Evolutionary conservation across 2,797 vertebrate species (phyloP).

Genomic region (Alcedo atthis): DNA sequence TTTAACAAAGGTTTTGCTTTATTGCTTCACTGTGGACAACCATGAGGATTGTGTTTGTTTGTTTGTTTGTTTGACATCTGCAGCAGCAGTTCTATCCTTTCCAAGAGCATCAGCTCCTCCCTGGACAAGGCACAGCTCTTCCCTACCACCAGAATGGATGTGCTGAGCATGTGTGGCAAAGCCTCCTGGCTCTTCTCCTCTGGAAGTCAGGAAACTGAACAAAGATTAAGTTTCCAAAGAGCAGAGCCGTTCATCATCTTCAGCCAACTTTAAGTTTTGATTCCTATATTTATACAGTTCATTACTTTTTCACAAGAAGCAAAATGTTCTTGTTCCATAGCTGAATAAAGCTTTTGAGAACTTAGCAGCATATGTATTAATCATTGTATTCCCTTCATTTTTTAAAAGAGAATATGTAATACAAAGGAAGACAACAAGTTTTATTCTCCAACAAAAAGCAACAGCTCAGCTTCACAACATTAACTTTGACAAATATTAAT

Average conservation of each 20-base stretch:
- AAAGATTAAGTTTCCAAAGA: constrained; percentile 51
- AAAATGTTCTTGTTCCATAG: constrained; percentile 57
- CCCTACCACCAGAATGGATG: not conserved
- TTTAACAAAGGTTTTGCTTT: not conserved
- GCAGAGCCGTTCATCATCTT: constrained; percentile 14
- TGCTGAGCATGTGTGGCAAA: not conserved
- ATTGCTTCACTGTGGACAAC: not conserved
- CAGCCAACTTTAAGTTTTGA: constrained; percentile 47
- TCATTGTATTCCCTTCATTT: constrained; percentile 45
- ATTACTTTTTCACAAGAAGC: constrained; percentile 59
- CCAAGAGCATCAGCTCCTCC: not conserved
- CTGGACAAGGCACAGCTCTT: not conserved
- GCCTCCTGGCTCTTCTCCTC: constrained; percentile 7
- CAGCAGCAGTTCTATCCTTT: not conserved
- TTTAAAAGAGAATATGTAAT: constrained; percentile 47
- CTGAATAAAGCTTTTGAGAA: constrained; percentile 54
- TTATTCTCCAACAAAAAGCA: constrained; percentile 44
- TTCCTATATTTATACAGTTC: constrained; percentile 67
- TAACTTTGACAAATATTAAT: constrained; percentile 74
- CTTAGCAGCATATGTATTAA: constrained; percentile 60
- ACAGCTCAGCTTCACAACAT: constrained; percentile 53
- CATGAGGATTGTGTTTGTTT: not conserved
- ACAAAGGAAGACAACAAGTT: constrained; percentile 34
- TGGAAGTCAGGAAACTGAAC: constrained; percentile 17
- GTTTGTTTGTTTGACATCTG: not conserved